Conservation (phyloP, 2,113 vertebrate species). For the Euleptes europaea region DNA sequence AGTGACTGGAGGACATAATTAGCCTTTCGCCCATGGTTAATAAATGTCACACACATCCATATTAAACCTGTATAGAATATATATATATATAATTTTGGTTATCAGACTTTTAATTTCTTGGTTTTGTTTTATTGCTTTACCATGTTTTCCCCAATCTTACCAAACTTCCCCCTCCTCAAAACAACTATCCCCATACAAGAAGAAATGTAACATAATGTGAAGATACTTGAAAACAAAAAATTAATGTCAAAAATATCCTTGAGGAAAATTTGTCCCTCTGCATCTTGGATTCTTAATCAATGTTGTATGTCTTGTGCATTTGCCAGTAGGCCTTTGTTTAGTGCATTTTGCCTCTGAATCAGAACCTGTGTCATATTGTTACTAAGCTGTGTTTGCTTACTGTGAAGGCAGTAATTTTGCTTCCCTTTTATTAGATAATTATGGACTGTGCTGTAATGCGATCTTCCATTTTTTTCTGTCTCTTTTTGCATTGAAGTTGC, state of each 20-base stretch:
- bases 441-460: constrained; percentile 69
- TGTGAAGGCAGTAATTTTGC: constrained; percentile 74
- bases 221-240: constrained; percentile 74
- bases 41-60: constrained; percentile 75
- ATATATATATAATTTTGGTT: constrained; percentile 68
- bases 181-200: constrained; percentile 54
- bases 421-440: constrained; percentile 68
- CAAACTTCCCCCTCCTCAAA: constrained; percentile 44
- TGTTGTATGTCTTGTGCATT: constrained; percentile 73
- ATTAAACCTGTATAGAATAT: constrained; percentile 68
- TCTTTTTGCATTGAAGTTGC: constrained; percentile 71
- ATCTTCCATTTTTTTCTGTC: constrained; percentile 59
- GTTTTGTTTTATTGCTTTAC: constrained; percentile 71
- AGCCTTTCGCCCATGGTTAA: constrained; percentile 76
- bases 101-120: constrained; percentile 60
- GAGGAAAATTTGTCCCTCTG: constrained; percentile 72
- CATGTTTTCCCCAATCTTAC: constrained; percentile 51
- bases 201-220: constrained; percentile 57
- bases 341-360: constrained; percentile 73
- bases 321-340: constrained; percentile 71
- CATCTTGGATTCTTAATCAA: constrained; percentile 72
- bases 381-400: constrained; percentile 79
- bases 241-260: constrained; percentile 64
- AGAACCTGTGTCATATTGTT: constrained; percentile 78
- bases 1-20: constrained; percentile 72